Evolutionary conservation across 2,113 vertebrate genomes (phyloP), one percentile per base, ranked within the genome.

Genomic region (Zeus faber): DNA sequence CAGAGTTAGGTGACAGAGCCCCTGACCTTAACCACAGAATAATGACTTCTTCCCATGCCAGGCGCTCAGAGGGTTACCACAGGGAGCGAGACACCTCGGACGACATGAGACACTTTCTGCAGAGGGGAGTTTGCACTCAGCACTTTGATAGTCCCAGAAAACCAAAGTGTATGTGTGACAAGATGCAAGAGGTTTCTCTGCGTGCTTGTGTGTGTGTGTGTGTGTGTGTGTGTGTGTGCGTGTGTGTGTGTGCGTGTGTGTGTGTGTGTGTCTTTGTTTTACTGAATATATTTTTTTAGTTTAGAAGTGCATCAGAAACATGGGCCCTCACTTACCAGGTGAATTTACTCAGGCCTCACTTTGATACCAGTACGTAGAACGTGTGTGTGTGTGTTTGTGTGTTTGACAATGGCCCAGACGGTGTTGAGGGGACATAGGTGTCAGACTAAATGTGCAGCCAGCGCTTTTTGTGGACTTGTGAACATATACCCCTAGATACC

Each of bases 21-120:
- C 68, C 69, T 87, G 85, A 87, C 85, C 85, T 87, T 87, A 83
- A 87, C 58, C 73, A 62, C 68, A 80, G 79, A 75, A 85, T 85
- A 86, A 86, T 85, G 82, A 86, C 83, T 83, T 83, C 83, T 85
- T 82, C 79, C 61, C 55, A 67, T 82, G 81, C 80, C 81, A 79
- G 66, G 51, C 67, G 76, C 72, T 80, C 67, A 23, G 72, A 69
- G 73, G 80, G 76, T 73, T 35, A 71, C 76, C 31, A 14, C 65
- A 9, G 71, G 75, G 83, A 71, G 72, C 67, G 47, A 83, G 83
- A 76, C 80, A 79, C 80, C 79, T 81, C 81, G 68, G 73, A 67
- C 65, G 65, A 77, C 83, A 79, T 80, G 82, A 81, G 83, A 81
- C 83, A 81, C 63, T 82, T 83, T 82, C 79, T 64, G 71, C 67